These are phyloP conservation scores for Phenganax stokvisi DNA, from an alignment of 92 coral and sea anemone genomes.

Conservation along the genomic window DNA sequence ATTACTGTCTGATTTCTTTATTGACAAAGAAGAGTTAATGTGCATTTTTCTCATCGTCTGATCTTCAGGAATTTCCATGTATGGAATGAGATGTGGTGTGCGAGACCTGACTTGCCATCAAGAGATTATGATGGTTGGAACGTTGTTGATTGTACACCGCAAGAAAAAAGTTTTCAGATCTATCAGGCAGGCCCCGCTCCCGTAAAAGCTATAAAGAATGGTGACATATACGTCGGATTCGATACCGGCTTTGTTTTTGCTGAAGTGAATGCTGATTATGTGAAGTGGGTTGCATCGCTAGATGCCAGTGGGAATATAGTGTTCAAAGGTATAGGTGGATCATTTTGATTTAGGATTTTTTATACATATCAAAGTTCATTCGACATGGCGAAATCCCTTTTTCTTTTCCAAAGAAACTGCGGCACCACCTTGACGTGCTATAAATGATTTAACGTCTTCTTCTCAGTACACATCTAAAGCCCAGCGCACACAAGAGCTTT, in stretches of 20 bases:
- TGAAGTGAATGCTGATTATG: slow-evolving; percentile 76
- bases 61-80: slow-evolving; percentile 77
- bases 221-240: slow-evolving; percentile 59
- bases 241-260: slow-evolving; percentile 69
- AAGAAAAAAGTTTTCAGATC: slow-evolving; percentile 60
- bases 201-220: slow-evolving; percentile 64
- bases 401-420: too few species aligned
- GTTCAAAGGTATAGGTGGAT: not conserved
- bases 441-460: too few species aligned
- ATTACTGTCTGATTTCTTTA: not conserved
- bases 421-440: too few species aligned
- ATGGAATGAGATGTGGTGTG: slow-evolving; percentile 81
- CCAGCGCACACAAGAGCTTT: too few species aligned
- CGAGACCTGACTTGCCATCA: slow-evolving; percentile 51
- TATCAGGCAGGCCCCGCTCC: slow-evolving; percentile 84
- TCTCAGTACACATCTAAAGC: too few species aligned
- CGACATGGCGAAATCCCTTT: too few species aligned
- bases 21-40: not conserved
- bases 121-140: slow-evolving; percentile 74
- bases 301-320: slow-evolving; percentile 13
- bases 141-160: slow-evolving; percentile 81
- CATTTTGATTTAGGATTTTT: not conserved
- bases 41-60: not conserved
- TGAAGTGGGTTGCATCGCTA: slow-evolving; percentile 66
- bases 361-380: too few species aligned